Evolutionary conservation across 1,140 invertebrate genomes (phyloP), one percentile per base, ranked within the genome.

Genomic region (Drosophila gunungcola): DNA sequence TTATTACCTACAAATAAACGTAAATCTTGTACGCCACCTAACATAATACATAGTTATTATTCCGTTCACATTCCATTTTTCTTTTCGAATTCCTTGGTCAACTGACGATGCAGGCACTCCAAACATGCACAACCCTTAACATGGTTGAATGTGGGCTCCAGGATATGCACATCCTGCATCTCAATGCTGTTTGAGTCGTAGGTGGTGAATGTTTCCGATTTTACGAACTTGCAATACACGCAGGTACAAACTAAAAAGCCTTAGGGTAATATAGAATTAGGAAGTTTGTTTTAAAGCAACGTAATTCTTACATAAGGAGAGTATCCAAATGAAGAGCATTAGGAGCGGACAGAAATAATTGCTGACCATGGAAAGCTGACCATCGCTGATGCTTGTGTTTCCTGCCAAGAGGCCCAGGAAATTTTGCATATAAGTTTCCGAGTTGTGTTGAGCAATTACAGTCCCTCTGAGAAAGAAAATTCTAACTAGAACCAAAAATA

Each of bases 181-280:
- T 82, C 65, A 43, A 75, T 68, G 25, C 45, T 64, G 11, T 56
- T 78, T 1, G 68, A 45, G 12, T 72, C 74, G 38, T 69, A 80
- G 3, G 77, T 63, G 43, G 67, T 81, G 27, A 42, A 10, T 6
- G 12, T 49, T 21, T 77, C 78, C 21, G 56, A 72, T 25, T 70
- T 69, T 10, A 62, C 43, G 25, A 74, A 86, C 29, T 74, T 86
- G 67, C 63, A 86, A 21, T 78, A 81, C 13, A 78, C 38, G 29
- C 78, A 81, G 42, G 54, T 56, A 32, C 64, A 81, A 25, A 74
- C 38, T 1, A 85, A 45, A 9, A 65, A 38, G n/a, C 36, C 81
- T 85, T n/a, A 2, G 16, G 13, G 11, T 12, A n/a, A 5, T 1
- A 6, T 0, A 9, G 12, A 12, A 3, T 25, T 9, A 34, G 11